Conservation (phyloP, 2,797 vertebrate genomes). For the Hirundo rustica region DNA sequence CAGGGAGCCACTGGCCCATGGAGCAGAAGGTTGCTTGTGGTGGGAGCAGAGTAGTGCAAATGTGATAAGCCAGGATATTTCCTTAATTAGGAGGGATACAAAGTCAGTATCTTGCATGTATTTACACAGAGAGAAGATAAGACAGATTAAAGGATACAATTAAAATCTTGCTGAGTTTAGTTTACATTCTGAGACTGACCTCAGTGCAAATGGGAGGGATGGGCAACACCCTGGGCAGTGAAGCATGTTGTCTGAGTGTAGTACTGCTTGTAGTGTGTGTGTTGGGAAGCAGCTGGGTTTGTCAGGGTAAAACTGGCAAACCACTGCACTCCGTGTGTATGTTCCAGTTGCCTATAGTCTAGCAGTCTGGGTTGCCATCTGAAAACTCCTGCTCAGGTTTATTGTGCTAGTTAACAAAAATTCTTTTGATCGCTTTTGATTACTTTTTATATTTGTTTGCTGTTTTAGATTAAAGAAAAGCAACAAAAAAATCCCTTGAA, state of each 20-base stretch:
- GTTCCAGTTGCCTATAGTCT: not conserved
- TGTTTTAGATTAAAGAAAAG: not conserved
- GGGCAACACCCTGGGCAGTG: rapidly evolving
- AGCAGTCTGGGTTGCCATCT: not conserved
- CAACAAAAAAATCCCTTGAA: not conserved
- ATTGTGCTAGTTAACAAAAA: not conserved
- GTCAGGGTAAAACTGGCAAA: not conserved
- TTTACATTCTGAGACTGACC: rapidly evolving
- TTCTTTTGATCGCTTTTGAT: not conserved
- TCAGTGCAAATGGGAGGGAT: not conserved
- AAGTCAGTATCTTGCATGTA: not conserved
- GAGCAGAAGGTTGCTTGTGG: not conserved
- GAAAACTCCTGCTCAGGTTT: not conserved
- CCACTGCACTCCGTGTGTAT: not conserved
- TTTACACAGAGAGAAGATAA: not conserved
- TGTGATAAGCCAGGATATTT: rapidly evolving
- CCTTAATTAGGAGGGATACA: not conserved
- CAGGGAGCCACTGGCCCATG: not conserved
- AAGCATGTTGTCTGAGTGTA: not conserved
- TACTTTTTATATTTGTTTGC: not conserved
- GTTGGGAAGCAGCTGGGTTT: not conserved
- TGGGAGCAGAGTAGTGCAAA: not conserved
- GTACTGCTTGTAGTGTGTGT: not conserved
- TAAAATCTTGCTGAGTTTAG: not conserved
- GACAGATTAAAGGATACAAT: not conserved